Percentiles rank a stretch among this genome's conserved stretches.
Conservation (phyloP, 1,140 invertebrate species). For the Drosophila chauvacae region DNA sequence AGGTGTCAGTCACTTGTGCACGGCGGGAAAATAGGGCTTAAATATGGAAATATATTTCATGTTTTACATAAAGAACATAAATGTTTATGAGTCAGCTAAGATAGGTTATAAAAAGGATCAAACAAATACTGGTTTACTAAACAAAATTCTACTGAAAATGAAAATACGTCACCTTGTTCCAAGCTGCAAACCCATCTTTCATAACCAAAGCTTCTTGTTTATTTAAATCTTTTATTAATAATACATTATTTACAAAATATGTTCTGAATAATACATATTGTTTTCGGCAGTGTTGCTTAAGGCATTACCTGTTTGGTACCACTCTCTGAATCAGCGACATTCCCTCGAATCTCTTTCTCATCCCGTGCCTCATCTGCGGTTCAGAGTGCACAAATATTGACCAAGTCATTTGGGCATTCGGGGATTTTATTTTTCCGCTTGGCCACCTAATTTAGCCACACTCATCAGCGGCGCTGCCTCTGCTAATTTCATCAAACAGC, state of each 20-base stretch:
- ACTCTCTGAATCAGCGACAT: conserved; percentile 57
- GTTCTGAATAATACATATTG: neutral
- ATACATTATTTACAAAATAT: neutral
- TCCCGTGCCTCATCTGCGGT: conserved; percentile 19
- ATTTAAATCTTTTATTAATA: neutral
- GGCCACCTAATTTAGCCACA: conserved; percentile 37
- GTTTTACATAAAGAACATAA: neutral
- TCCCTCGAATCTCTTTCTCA: conserved; percentile 8
- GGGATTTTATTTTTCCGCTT: conserved; percentile 38
- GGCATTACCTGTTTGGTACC: conserved; percentile 49
- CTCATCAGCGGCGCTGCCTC: conserved; percentile 20
- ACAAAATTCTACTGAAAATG: neutral
- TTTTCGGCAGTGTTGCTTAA: conserved; percentile 13
- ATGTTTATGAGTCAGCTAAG: neutral
- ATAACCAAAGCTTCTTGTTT: too few species aligned
- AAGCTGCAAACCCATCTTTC: neutral
- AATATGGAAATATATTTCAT: neutral
- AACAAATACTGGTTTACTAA: neutral
- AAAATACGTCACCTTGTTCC: neutral
- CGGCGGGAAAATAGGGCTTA: neutral
- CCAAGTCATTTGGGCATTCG: conserved; percentile 52
- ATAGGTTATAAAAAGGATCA: neutral
- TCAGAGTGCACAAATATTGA: conserved; percentile 73
- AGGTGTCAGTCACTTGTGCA: conserved; percentile 45
- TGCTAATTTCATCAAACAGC: conserved; percentile 36